Evolutionary conservation across 2,113 vertebrate species (phyloP), one percentile per base, ranked within the genome.

Genomic region (Chaenogobius annularis): DNA sequence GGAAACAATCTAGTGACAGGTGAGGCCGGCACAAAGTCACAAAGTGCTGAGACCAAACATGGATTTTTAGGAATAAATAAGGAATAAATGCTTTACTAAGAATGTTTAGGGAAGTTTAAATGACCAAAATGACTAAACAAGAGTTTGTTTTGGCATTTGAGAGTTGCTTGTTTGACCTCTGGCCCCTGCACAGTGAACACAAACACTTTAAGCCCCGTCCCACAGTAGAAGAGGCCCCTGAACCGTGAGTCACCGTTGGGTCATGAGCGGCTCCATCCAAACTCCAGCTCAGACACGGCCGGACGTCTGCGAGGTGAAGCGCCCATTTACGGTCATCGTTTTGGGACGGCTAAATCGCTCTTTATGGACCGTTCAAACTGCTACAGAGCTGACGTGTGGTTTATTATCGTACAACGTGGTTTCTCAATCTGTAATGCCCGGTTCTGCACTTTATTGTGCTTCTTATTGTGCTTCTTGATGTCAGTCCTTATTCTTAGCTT

Each of bases 111-210:
- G 37, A 40, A 46, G 19, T 54, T 20, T 54, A n/a, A 54, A 54
- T 54, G n/a, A 13, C 12, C 7, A 40, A 47, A 54, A 55, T 14
- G 61, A 64, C 48, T 20, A 55, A 54, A 70, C 56, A 3, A 68
- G 9, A 9, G 19, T 44, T 54, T 62, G 52, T 65, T 70, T 31
- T 47, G 55, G 66, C 55, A 14, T 56, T 52, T 56, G 47, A 46
- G 14, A 63, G 23, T 11, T 55, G 54, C 70, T 72, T 69, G 78
- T 26, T 63, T 78, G 78, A 70, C 74, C 78, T 75, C 44, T 62
- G 75, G 77, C 74, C 65, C 65, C 26, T 2, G 46, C 31, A 19
- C 66, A 61, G 37, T 19, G 35, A 72, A 72, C 40, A 63, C 23
- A 69, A 46, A 61, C 23, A 47, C n/a, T 48, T 63, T 63, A 69